These are phyloP conservation scores for Meloidogyne hapla DNA, from an alignment of 1,140 invertebrate species.

Conservation along the genomic window DNA sequence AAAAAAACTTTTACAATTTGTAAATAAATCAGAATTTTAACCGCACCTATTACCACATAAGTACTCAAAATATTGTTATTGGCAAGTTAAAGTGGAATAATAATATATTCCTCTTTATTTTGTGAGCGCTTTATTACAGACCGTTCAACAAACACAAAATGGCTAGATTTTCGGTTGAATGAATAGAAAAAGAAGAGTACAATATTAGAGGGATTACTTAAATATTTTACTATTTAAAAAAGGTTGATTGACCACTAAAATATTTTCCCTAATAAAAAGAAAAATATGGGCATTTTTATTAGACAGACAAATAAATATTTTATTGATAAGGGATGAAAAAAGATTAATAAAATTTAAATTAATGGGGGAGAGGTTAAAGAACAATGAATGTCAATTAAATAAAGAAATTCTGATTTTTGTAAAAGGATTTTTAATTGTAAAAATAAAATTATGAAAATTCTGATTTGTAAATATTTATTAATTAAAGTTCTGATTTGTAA, in stretches of 20 bases:
- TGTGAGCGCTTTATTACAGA: not conserved
- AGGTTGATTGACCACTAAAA: not conserved
- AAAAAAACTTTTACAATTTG: too few relatives aligned
- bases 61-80: not conserved
- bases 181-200: not conserved
- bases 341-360: not conserved
- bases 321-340: not conserved
- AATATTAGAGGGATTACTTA: not conserved
- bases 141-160: slow-evolving; percentile 5
- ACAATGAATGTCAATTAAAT: too few relatives aligned
- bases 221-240: slow-evolving; percentile 3
- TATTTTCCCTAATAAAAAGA: not conserved
- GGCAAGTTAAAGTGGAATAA: not conserved
- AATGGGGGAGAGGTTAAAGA: too few relatives aligned
- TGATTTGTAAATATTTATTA: too few relatives aligned
- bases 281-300: not conserved
- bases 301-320: not conserved
- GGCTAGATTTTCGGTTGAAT: slow-evolving; percentile 5
- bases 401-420: too few relatives aligned
- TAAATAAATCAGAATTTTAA: not conserved
- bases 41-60: not conserved
- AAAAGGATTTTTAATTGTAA: too few relatives aligned
- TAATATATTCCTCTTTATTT: not conserved
- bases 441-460: too few relatives aligned
- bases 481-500: too few relatives aligned